Base-by-base conservation (phyloP, 92 coral and sea anemone species). In the Zoanthus solanderi region DNA sequence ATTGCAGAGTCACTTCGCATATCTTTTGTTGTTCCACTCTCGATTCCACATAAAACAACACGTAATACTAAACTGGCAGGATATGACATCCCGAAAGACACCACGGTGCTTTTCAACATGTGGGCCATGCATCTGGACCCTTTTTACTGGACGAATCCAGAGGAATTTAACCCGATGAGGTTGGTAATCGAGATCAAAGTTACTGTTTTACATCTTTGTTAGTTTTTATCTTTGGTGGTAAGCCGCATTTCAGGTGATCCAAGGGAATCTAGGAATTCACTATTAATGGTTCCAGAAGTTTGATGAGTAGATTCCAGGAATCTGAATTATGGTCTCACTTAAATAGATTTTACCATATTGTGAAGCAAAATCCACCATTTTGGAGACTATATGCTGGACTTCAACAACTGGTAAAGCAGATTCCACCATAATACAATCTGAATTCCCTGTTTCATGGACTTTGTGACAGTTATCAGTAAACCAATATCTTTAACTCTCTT, bases 51-150 rank as follows among this genome's bases (percentile, higher is more conserved):
- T 79, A 88, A 88, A 54, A 85, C 88, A 57, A 90, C 92, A 30
- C 76, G 87, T 78, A 71, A 86, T 71, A 90, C 92, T n/a, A 72
- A 60, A 4, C 77, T 90, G 29, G 83, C 71, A 7, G 92, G 92
- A 42, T 90, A 85, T 72, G 48, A 79, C 57, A 86, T 90, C 56
- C 92, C 92, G 29, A 85, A 90, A 37, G 92, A 90, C 50, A 90
- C 92, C 10, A 86, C 84, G 37, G 92, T 90, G 60, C 79, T 90
- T 30, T 32, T 90, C 6, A 90, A 90, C 53, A 85, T 66, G 29
- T 90, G 92, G 92, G 92, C 89, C 44, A 90, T 90, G 18, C 87
- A 90, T 81, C 63, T 79, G 61, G 92, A 90, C 58, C 90, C 92
- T 72, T 78, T 48, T 79, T 76, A 84, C 76, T 90, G 92, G 92